phyloP scores from a whole-genome alignment of 2,113 vertebrate species.

The Nerophis lumbriciformis region DNA sequence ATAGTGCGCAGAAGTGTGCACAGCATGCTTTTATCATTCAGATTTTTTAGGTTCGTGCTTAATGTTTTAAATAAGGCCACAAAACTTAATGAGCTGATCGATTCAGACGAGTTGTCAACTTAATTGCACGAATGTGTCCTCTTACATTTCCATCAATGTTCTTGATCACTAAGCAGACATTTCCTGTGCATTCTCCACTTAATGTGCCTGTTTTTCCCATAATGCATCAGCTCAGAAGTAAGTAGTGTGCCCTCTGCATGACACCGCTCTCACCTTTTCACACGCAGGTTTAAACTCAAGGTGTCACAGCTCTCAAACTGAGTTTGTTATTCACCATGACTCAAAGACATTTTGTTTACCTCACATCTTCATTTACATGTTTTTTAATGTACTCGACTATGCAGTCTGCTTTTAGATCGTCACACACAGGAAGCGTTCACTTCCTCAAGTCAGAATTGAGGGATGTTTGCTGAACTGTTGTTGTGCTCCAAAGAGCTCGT shows the following conservation, averaged over 20 bases:
- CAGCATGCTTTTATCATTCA: no score
- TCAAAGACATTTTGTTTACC: conserved; percentile 4
- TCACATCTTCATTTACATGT: conserved; percentile 24
- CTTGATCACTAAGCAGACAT: no score
- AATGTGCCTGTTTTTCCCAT: no score
- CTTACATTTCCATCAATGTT: no score
- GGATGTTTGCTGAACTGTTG: conserved; percentile 2
- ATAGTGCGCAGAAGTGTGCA: no score
- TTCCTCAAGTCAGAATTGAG: conserved; percentile 9
- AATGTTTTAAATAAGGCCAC: no score
- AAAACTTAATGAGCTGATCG: no score
- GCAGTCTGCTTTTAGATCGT: not conserved
- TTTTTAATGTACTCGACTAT: conserved; percentile 7
- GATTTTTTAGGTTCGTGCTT: no score
- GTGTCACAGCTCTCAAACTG: no score
- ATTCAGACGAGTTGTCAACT: no score
- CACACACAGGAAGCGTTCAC: not conserved
- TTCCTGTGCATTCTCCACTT: no score
- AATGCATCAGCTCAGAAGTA: conserved; percentile 3
- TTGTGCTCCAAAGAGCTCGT: conserved; percentile 19
- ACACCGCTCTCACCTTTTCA: conserved; percentile 17
- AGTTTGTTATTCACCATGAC: conserved; percentile 9
- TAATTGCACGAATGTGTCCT: no score
- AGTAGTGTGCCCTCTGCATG: conserved; percentile 17
- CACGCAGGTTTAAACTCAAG: not conserved